These are phyloP conservation scores for Ascidia mentula DNA, from an alignment of 23 tunicate genomes.

Conservation along the genomic window DNA sequence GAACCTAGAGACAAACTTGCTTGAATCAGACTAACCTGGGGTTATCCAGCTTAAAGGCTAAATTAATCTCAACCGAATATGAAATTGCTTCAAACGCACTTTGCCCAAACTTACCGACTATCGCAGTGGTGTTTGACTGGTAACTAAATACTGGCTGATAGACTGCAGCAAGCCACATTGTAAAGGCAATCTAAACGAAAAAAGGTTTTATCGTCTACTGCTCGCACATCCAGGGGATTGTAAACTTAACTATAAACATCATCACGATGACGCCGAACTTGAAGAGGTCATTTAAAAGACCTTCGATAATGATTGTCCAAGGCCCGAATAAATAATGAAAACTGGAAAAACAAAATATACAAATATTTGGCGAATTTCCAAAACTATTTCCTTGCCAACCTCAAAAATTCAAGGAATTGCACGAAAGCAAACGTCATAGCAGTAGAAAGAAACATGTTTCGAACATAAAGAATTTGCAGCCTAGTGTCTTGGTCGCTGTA, in stretches of 20 bases:
- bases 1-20: slow-evolving; percentile 2
- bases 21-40: not conserved
- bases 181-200: slow-evolving; percentile 66
- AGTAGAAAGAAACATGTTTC: slow-evolving; percentile 79
- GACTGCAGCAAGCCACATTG: slow-evolving; percentile 95
- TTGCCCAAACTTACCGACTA: slow-evolving; percentile 72
- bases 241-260: slow-evolving; percentile 85
- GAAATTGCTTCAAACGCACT: too few species aligned
- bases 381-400: too few species aligned
- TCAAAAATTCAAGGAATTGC: slow-evolving; percentile 84
- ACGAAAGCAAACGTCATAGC: slow-evolving; percentile 89
- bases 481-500: slow-evolving; percentile 1
- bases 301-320: slow-evolving; percentile 95
- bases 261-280: slow-evolving; percentile 94
- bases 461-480: slow-evolving; percentile 71
- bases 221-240: too few species aligned
- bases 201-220: not conserved
- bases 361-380: not conserved
- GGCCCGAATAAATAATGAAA: slow-evolving; percentile 98
- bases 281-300: slow-evolving; percentile 71
- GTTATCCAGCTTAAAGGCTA: not conserved
- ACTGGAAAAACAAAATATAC: slow-evolving; percentile 24
- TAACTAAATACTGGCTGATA: slow-evolving; percentile 84
- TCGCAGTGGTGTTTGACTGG: slow-evolving; percentile 33
- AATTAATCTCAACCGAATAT: not conserved